phyloP scores from a whole-genome alignment of 2,113 vertebrate species.

The Drymodes brunneopygia region DNA sequence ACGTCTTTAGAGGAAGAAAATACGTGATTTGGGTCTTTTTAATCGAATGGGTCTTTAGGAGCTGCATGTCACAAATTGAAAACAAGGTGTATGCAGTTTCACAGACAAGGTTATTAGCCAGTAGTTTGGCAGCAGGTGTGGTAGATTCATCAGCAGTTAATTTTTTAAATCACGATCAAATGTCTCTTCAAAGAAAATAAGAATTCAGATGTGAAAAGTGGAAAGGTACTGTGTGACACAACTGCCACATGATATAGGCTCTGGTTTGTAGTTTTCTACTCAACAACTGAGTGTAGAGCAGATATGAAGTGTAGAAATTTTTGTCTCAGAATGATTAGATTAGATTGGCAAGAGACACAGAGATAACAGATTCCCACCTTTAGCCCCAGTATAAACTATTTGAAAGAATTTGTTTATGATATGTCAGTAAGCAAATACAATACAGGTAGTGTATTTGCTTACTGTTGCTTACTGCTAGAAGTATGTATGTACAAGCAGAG shows the following conservation, averaged over 20 bases:
- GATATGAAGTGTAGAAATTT: neutral
- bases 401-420: neutral
- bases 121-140: neutral
- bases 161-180: neutral
- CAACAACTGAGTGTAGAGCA: neutral
- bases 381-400: neutral
- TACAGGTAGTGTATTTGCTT: neutral
- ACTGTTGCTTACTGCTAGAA: neutral
- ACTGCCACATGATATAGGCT: neutral
- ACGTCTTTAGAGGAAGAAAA: neutral
- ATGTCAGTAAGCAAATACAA: neutral
- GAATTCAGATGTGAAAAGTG: neutral
- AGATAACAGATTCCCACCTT: neutral
- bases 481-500: neutral
- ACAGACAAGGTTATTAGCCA: neutral
- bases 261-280: neutral
- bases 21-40: neutral
- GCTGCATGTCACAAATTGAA: neutral
- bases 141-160: neutral
- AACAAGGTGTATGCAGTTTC: neutral
- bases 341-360: neutral
- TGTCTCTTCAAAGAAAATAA: neutral
- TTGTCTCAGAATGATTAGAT: neutral
- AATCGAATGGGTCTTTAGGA: neutral
- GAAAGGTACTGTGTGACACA: neutral